Conservation (phyloP, 2,888 invertebrate species). For the Norana najaformis region DNA sequence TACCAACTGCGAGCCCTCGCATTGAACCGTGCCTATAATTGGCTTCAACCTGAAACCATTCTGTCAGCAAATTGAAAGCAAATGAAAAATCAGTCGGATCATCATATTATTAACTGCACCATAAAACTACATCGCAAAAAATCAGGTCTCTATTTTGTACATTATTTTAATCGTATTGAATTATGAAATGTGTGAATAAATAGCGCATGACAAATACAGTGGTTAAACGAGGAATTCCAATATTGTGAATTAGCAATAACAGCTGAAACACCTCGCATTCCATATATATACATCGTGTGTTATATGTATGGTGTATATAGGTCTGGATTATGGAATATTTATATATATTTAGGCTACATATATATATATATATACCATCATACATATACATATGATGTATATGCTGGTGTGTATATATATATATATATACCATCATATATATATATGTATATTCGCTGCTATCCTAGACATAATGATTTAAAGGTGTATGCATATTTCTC, state of each 20-base stretch:
- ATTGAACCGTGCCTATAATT: too few relatives aligned
- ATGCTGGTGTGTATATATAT: neutral
- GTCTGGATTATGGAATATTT: neutral
- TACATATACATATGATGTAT: neutral
- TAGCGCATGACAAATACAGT: neutral
- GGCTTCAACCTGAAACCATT: neutral
- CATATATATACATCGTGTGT: neutral
- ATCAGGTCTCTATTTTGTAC: too few relatives aligned
- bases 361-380: neutral
- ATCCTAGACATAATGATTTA: neutral
- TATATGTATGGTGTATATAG: too few relatives aligned
- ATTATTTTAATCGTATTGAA: too few relatives aligned
- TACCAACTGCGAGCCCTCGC: too few relatives aligned
- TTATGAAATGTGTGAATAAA: neutral
- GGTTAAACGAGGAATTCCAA: neutral
- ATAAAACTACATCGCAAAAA: neutral
- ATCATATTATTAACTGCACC: neutral
- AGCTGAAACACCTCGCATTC: neutral
- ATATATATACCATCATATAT: neutral
- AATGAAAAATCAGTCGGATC: neutral
- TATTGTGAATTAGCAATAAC: neutral
- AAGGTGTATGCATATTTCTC: neutral
- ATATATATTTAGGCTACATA: neutral
- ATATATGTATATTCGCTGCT: neutral
- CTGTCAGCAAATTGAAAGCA: neutral